Percentiles rank a stretch among this genome's conserved stretches.
phyloP scores from a whole-genome alignment of 2,888 invertebrate genomes.

The Phengaris arion region DNA sequence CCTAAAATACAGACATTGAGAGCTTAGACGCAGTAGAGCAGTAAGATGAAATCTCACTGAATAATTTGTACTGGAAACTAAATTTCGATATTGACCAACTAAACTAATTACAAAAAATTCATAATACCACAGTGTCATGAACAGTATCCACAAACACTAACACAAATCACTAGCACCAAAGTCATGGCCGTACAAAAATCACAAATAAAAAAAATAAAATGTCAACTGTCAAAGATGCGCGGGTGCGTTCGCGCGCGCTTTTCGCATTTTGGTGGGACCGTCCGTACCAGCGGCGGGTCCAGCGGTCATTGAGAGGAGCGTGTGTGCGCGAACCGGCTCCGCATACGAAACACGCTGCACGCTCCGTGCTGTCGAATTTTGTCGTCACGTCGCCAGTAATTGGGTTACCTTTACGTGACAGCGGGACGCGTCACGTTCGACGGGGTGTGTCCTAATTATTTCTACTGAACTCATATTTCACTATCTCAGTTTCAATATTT shows the following conservation, averaged over 20 bases:
- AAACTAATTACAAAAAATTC: not conserved
- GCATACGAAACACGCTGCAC: conserved; percentile 71
- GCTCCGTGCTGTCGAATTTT: conserved; percentile 61
- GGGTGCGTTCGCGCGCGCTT: conserved; percentile 57
- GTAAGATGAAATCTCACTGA: not conserved
- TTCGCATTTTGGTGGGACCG: conserved; percentile 60
- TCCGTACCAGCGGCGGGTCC: conserved; percentile 62
- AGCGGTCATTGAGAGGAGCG: conserved; percentile 81
- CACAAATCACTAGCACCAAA: conserved; percentile 32
- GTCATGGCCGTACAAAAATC: conserved; percentile 28
- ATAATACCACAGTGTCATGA: conserved; percentile 15
- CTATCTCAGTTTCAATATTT: conserved; percentile 16
- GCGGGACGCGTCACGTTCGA: conserved; percentile 59
- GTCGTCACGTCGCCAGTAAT: conserved; percentile 73
- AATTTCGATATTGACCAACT: not conserved
- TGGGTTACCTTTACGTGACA: conserved; percentile 77
- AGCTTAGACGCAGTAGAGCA: not conserved
- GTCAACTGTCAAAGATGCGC: conserved; percentile 57
- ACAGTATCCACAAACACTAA: conserved; percentile 29
- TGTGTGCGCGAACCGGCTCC: conserved; percentile 71
- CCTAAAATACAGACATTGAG: not conserved
- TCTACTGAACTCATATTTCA: conserved; percentile 54
- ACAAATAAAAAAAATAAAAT: conserved; percentile 48
- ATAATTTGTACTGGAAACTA: not conserved
- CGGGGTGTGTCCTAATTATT: conserved; percentile 73